Percentiles rank a stretch among this genome's conserved stretches.
Evolutionary conservation across 2,888 invertebrate genomes (phyloP).

Genomic region (Xanthorhoe spadicearia): DNA sequence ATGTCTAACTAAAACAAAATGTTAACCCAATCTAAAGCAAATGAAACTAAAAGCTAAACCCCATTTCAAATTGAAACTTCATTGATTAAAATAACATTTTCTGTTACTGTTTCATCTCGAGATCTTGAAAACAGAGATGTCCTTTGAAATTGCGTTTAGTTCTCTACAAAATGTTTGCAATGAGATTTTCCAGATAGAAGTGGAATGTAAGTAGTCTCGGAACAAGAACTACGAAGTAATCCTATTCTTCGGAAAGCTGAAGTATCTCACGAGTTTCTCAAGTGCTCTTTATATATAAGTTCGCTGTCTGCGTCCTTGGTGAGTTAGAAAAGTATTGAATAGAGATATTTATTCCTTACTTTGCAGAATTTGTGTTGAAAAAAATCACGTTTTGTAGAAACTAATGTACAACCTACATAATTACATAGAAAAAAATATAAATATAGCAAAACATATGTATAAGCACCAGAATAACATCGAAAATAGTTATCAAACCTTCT

Average conservation of each 20-base stretch:
- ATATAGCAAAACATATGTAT: too few relatives aligned
- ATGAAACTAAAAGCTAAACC: too few relatives aligned
- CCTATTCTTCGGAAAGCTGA: conserved; percentile 20
- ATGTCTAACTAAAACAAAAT: too few relatives aligned
- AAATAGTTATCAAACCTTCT: too few relatives aligned
- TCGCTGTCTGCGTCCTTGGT: background rate
- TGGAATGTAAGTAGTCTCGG: conserved; percentile 20
- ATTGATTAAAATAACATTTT: background rate
- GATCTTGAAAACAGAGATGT: conserved; percentile 16
- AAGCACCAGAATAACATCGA: too few relatives aligned
- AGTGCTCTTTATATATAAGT: conserved; percentile 28
- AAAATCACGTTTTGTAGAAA: too few relatives aligned
- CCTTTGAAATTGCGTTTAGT: conserved; percentile 29
- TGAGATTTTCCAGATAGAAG: conserved; percentile 41
- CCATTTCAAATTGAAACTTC: background rate
- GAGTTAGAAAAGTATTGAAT: background rate
- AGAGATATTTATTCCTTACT: background rate
- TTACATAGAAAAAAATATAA: background rate
- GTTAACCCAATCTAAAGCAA: too few relatives aligned
- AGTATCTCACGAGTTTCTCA: conserved; percentile 23
- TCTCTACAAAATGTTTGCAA: conserved; percentile 41
- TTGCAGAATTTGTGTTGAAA: background rate
- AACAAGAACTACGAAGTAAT: conserved; percentile 21
- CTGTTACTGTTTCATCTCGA: background rate
- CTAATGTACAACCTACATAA: too few relatives aligned